phyloP scores from a whole-genome alignment of 2,113 vertebrate genomes.

The Hyperoodon ampullatus region DNA sequence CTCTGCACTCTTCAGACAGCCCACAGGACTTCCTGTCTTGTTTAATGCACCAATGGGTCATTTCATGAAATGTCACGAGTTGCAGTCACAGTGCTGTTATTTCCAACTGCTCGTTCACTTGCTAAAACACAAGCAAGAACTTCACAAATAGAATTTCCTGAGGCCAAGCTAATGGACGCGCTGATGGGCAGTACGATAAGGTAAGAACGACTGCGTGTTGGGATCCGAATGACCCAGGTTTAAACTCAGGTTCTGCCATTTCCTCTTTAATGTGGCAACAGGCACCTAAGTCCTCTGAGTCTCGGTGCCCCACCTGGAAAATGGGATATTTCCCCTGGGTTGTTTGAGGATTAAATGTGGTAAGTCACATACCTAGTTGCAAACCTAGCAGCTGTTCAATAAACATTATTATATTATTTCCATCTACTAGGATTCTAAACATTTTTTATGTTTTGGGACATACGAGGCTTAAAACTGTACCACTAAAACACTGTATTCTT shows the following conservation, averaged over 20 bases:
- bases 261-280: neutral
- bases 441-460: neutral
- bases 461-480: neutral
- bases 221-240: neutral
- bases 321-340: neutral
- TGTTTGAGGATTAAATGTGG: neutral
- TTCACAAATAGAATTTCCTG: neutral
- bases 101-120: neutral
- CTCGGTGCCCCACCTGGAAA: neutral
- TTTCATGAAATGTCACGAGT: neutral
- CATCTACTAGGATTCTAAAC: neutral
- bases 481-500: neutral
- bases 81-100: neutral
- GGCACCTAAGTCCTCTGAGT: neutral
- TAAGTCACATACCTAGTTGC: neutral
- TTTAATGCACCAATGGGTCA: neutral
- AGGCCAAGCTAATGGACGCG: neutral
- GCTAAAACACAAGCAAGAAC: neutral
- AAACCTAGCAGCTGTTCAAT: neutral
- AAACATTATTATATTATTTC: neutral
- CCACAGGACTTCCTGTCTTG: neutral
- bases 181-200: neutral
- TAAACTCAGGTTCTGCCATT: neutral
- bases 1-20: neutral
- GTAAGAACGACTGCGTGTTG: rapidly evolving